Evolutionary conservation across 2,888 invertebrate genomes (phyloP), one percentile per base, ranked within the genome.

Genomic region (Orgyia antiqua): DNA sequence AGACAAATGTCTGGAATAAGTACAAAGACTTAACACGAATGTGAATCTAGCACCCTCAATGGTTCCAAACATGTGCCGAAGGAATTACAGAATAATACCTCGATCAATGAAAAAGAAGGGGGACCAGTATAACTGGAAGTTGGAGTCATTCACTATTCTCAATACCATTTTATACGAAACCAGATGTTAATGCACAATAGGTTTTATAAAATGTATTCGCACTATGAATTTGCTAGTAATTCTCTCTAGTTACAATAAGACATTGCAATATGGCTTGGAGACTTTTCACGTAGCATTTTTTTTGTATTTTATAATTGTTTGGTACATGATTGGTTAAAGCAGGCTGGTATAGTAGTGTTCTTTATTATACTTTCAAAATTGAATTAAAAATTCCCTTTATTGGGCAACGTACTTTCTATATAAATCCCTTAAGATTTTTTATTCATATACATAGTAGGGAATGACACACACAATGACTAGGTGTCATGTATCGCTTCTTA

Each of bases 1-100:
- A 24, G 23, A 36, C 40, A 45, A 47, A 23, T 24, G 32, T 17
- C 30, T 24, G 13, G 19, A 11, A 11, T 6, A 10, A 11, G 18
- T 6, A 45, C 40, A 45, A 33, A 30, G 36, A 15, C 3, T 30
- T 32, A 30, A 49, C 27, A 35, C 26, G 18, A 24, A 13, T 15
- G 38, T 31, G 24, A 37, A 35, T 36, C 28, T 35, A 40, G 27
- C 17, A 24, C 17, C 8, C 21, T 26, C 26, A 36, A 37, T 34
- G 26, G 7, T 24, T 20, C 20, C n/a, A 6, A 19, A 20, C 15
- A 3, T 31, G 36, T 23, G 35, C 25, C 18, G 15, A 20, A 29
- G 24, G 31, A 34, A 28, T 27, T 19, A 29, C 20, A 25, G 11
- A 18, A 30, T 25, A 15, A 17, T 26, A 18, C 20, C 8, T 7